Conservation (phyloP, 2,888 invertebrate species). For the Chymomyza amoena region DNA sequence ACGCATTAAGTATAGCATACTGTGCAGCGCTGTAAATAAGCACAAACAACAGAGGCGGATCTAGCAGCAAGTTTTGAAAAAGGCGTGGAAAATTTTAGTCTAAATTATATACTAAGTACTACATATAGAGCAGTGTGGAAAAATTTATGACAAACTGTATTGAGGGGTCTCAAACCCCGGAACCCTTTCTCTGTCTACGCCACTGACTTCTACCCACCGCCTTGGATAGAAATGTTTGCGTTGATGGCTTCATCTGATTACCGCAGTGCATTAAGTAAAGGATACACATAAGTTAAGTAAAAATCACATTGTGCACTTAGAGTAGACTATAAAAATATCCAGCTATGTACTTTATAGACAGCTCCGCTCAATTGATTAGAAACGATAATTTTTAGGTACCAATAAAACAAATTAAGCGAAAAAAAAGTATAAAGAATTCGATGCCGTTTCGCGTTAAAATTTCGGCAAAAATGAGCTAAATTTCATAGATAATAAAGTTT, state of each 20-base stretch:
- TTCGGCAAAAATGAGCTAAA: too few relatives aligned
- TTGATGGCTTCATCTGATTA: not conserved
- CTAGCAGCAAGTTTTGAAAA: too few relatives aligned
- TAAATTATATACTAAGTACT: too few relatives aligned
- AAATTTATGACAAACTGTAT: too few relatives aligned
- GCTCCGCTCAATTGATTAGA: not conserved
- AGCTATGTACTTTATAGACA: not conserved
- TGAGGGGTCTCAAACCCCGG: too few relatives aligned
- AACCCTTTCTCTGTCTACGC: too few relatives aligned
- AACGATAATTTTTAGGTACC: not conserved
- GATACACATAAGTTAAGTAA: not conserved
- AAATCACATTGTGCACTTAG: not conserved
- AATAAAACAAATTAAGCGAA: not conserved
- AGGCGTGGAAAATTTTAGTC: too few relatives aligned
- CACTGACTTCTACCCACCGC: too few relatives aligned
- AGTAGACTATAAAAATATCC: not conserved
- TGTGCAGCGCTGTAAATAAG: conserved; percentile 1
- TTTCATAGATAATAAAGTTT: too few relatives aligned
- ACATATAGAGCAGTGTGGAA: too few relatives aligned
- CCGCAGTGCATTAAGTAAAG: not conserved
- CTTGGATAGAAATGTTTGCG: not conserved
- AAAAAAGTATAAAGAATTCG: not conserved
- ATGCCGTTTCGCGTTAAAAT: too few relatives aligned
- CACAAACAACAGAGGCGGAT: not conserved
- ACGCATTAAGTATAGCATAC: not conserved